These are phyloP conservation scores for Gambusia affinis DNA, from an alignment of 2,113 vertebrate genomes.

Conservation along the genomic window DNA sequence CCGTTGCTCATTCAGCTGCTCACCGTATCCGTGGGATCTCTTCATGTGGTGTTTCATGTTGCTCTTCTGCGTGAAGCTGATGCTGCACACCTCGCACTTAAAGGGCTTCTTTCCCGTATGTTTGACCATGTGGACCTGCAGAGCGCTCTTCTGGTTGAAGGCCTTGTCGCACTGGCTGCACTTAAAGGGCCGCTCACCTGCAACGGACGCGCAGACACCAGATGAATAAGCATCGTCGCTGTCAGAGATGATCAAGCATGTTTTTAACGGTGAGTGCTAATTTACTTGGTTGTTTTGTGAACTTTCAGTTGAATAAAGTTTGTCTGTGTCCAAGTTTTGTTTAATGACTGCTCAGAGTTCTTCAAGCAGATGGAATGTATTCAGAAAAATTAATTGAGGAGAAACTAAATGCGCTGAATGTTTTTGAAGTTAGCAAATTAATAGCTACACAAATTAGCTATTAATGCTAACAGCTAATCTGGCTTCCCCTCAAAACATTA, in stretches of 20 bases:
- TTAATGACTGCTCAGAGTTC: too few relatives aligned
- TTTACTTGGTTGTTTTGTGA: too few relatives aligned
- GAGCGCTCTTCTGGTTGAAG: conserved; percentile 98
- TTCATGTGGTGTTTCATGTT: conserved; percentile 99
- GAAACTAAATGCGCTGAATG: too few relatives aligned
- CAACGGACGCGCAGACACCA: not conserved
- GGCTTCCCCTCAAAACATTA: too few relatives aligned
- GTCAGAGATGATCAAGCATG: not conserved
- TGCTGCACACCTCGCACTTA: conserved; percentile 90
- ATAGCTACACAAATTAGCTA: too few relatives aligned
- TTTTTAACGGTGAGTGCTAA: too few relatives aligned
- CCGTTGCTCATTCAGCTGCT: conserved; percentile 29
- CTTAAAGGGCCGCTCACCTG: conserved; percentile 94
- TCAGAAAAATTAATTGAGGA: too few relatives aligned
- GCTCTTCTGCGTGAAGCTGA: conserved; percentile 98
- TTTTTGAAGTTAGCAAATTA: too few relatives aligned
- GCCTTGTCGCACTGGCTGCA: conserved; percentile 94
- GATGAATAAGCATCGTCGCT: not conserved
- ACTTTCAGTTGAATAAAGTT: too few relatives aligned
- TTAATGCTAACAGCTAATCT: too few relatives aligned
- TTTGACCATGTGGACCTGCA: conserved; percentile 97
- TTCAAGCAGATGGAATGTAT: too few relatives aligned
- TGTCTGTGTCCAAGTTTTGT: too few relatives aligned
- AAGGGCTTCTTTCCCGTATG: conserved; percentile 97
- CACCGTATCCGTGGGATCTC: conserved; percentile 87